Evolutionary conservation across 2,797 vertebrate species (phyloP).

Genomic region (Linurgus olivaceus): DNA sequence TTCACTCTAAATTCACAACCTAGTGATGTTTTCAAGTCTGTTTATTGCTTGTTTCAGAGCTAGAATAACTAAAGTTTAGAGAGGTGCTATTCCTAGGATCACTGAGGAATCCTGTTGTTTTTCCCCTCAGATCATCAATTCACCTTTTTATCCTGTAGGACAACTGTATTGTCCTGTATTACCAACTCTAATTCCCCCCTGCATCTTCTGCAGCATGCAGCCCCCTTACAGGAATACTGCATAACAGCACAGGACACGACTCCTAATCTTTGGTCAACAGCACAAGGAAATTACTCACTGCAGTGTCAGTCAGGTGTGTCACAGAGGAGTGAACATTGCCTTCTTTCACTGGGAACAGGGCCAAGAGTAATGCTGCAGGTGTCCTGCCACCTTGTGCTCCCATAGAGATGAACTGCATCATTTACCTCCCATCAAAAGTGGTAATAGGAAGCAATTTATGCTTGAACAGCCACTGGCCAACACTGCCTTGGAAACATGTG

Average conservation of each 20-base stretch:
- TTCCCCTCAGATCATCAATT: not conserved
- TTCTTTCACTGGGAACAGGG: not conserved
- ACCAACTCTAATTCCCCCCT: not conserved
- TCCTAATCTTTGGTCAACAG: not conserved
- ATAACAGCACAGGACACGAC: not conserved
- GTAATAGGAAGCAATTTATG: constrained; percentile 12
- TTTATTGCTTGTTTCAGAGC: not conserved
- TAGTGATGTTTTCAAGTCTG: not conserved
- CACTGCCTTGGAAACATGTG: not conserved
- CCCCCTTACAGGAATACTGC: not conserved
- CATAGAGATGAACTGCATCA: not conserved
- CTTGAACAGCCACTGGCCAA: not conserved
- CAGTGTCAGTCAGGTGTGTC: not conserved
- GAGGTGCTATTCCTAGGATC: not conserved
- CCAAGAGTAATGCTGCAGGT: not conserved
- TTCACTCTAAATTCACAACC: not conserved
- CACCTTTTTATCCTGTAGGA: not conserved
- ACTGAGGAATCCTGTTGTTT: accelerated
- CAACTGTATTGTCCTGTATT: not conserved
- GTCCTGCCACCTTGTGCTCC: not conserved
- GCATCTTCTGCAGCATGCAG: not conserved
- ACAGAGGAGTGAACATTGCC: not conserved
- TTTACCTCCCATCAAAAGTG: not conserved
- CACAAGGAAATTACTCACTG: not conserved
- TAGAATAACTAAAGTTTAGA: not conserved